phyloP scores from a whole-genome alignment of 53 echinoderm and acorn worm genomes.

The Astropecten irregularis region DNA sequence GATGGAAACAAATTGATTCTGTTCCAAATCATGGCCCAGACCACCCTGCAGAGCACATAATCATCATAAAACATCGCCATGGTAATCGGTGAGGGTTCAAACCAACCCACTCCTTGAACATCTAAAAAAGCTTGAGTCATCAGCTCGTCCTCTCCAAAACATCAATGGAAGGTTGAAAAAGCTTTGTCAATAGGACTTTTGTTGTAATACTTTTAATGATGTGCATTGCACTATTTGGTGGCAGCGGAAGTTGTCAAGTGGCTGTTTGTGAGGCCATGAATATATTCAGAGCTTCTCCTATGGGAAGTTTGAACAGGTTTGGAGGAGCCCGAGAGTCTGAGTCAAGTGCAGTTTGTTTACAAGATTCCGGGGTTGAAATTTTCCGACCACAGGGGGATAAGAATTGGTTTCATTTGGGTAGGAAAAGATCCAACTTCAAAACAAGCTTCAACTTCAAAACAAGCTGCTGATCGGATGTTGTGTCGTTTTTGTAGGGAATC shows the following conservation, averaged over 20 bases:
- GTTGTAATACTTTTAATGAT: no score
- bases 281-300: not conserved
- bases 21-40: not conserved
- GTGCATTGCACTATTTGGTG: no score
- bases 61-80: slow-evolving; percentile 2
- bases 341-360: slow-evolving; percentile 34
- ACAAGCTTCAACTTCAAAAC: no score
- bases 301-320: slow-evolving; percentile 11
- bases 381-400: not conserved
- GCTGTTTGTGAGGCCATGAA: slow-evolving; percentile 12
- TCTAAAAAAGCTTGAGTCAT: not conserved
- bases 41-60: slow-evolving; percentile 30
- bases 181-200: no score
- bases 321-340: slow-evolving; percentile 43
- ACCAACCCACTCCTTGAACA: not conserved
- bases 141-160: not conserved
- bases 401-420: not conserved
- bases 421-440: no score
- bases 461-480: no score
- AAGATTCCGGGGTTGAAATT: not conserved
- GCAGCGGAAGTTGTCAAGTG: slow-evolving; percentile 43
- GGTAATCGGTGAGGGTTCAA: not conserved
- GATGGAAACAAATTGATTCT: not conserved
- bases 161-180: not conserved
- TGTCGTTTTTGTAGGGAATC: no score